These are phyloP conservation scores for Apocrypta bakeri DNA, from an alignment of 1,140 invertebrate species.

Conservation along the genomic window DNA sequence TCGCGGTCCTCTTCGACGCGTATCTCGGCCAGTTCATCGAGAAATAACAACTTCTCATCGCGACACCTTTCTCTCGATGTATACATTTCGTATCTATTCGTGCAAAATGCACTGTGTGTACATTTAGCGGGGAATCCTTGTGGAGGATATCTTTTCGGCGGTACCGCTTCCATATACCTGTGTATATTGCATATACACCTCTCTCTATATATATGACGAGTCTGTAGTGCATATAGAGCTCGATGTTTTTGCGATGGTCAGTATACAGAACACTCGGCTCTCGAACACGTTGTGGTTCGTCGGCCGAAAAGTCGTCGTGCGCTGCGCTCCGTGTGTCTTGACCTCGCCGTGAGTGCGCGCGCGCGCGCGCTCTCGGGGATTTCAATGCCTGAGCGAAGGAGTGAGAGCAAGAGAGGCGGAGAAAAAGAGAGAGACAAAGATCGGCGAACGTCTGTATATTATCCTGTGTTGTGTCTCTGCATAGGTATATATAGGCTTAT, in stretches of 20 bases:
- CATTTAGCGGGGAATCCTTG: too few relatives aligned
- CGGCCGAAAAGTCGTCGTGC: conserved; percentile 51
- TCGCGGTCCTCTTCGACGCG: not conserved
- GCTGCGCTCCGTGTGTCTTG: conserved; percentile 26
- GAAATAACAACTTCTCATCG: not conserved
- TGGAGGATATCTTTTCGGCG: too few relatives aligned
- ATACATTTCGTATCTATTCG: too few relatives aligned
- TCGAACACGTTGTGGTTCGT: conserved; percentile 41
- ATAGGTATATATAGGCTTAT: too few relatives aligned
- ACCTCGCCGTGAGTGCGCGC: conserved; percentile 39
- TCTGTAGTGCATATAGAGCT: not conserved
- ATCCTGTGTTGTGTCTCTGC: too few relatives aligned
- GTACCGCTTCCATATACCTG: too few relatives aligned
- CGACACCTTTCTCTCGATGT: not conserved
- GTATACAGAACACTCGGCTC: conserved; percentile 49
- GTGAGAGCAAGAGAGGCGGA: not conserved
- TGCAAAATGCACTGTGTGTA: too few relatives aligned
- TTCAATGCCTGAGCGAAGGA: conserved; percentile 58
- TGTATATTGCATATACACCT: not conserved
- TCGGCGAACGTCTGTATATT: too few relatives aligned
- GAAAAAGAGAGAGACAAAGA: too few relatives aligned
- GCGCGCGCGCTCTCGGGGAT: conserved; percentile 51
- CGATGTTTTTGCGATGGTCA: conserved; percentile 61
- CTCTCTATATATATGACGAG: too few relatives aligned
- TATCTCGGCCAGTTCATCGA: too few relatives aligned